phyloP scores from a whole-genome alignment of 1,140 invertebrate genomes.

The Plectus sambesii region DNA sequence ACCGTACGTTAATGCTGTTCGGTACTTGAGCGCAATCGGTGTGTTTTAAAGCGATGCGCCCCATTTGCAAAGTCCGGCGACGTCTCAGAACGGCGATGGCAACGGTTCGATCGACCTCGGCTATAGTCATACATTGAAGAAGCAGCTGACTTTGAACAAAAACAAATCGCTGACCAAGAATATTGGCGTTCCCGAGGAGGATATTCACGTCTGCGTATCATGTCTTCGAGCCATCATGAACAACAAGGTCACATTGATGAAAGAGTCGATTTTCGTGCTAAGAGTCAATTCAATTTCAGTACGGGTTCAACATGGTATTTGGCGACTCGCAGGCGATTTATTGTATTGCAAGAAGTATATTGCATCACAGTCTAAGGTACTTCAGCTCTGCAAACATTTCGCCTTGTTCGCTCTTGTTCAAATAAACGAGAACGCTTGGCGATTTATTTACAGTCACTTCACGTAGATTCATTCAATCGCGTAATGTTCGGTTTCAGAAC shows the following conservation, averaged over 20 bases:
- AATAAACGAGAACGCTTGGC: no score
- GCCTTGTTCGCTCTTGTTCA: no score
- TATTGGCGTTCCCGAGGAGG: constrained; percentile 83
- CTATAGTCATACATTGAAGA: background rate
- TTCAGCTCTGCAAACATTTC: no score
- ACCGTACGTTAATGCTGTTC: constrained; percentile 11
- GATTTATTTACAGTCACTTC: background rate
- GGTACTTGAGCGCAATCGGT: background rate
- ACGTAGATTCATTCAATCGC: background rate
- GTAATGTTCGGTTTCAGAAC: constrained; percentile 55
- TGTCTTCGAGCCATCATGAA: constrained; percentile 99
- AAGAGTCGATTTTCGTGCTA: background rate
- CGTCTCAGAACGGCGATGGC: background rate
- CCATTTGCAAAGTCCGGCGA: background rate
- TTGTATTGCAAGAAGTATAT: constrained; percentile 87
- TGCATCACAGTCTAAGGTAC: constrained; percentile 81
- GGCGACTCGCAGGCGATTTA: constrained; percentile 94
- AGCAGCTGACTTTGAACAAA: background rate
- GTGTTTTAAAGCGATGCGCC: background rate
- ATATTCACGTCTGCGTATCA: constrained; percentile 97
- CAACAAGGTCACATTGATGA: constrained; percentile 65
- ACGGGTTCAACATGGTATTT: constrained; percentile 97
- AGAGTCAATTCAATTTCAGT: constrained; percentile 55
- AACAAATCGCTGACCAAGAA: constrained; percentile 18
- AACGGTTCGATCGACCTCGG: background rate